A percentile compares a stretch with the other conserved stretches of the same genome.
Conservation (phyloP, 2,113 vertebrate species). For the Petrocephalus zakoni region DNA sequence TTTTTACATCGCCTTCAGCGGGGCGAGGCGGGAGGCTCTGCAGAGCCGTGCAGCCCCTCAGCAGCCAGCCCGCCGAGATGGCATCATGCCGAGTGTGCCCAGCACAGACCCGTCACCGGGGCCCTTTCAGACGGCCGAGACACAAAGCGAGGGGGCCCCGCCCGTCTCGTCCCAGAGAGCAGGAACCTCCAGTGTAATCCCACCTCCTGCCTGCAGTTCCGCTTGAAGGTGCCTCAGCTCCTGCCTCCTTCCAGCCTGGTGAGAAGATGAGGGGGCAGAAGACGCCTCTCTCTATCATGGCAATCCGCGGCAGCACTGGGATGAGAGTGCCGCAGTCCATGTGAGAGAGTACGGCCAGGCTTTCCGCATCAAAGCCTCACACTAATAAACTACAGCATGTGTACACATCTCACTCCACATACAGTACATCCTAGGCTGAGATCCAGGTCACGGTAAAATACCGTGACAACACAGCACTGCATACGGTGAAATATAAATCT, state of each 20-base stretch:
- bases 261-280: constrained; percentile 5
- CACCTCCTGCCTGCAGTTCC: constrained; percentile 3
- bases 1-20: background rate
- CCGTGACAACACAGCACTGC: background rate
- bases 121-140: background rate
- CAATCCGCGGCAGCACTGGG: background rate
- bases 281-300: background rate
- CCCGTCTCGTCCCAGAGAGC: background rate
- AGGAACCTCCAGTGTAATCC: background rate
- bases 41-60: background rate
- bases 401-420: background rate
- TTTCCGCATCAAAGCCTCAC: background rate
- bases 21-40: background rate
- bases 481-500: background rate
- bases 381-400: background rate
- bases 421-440: background rate
- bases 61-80: background rate
- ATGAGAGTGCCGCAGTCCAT: background rate
- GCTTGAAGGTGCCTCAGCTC: background rate
- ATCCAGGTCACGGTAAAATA: background rate
- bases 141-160: background rate
- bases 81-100: background rate
- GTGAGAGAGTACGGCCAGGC: background rate
- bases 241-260: background rate
- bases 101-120: background rate